phyloP scores from a whole-genome alignment of 2,888 invertebrate genomes.

The Maniola hyperantus region DNA sequence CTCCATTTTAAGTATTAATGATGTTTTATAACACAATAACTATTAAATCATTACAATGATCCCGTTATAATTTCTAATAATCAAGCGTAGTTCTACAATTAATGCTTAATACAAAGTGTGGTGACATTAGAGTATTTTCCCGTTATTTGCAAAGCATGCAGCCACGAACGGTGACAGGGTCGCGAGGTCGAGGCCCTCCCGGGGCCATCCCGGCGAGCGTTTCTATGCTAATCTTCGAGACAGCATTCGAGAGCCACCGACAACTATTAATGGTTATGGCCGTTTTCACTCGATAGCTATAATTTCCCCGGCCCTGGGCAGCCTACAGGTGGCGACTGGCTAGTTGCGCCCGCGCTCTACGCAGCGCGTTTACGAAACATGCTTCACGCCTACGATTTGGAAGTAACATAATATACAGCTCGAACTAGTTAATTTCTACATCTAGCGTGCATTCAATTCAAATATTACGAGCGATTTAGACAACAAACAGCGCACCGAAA shows the following conservation, averaged over 20 bases:
- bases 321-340: constrained; percentile 45
- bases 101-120: constrained; percentile 14
- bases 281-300: constrained; percentile 67
- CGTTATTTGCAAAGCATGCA: constrained; percentile 63
- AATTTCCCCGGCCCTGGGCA: constrained; percentile 56
- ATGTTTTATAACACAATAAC: background rate
- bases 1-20: background rate
- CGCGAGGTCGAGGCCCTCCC: constrained; percentile 75
- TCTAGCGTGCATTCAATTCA: constrained; percentile 81
- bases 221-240: constrained; percentile 78
- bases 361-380: constrained; percentile 73
- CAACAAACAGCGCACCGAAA: constrained; percentile 74
- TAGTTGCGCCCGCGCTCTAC: constrained; percentile 62
- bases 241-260: constrained; percentile 71
- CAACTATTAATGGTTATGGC: constrained; percentile 77
- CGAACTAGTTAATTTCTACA: constrained; percentile 78
- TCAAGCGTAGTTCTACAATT: background rate
- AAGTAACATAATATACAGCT: constrained; percentile 59
- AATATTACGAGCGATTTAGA: constrained; percentile 80
- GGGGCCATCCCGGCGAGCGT: constrained; percentile 69
- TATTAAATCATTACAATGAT: background rate
- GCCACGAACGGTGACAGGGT: constrained; percentile 75
- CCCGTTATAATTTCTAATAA: background rate
- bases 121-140: constrained; percentile 60
- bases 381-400: constrained; percentile 66